These are phyloP conservation scores for Monoplex corrugatus DNA, from an alignment of 2,888 invertebrate genomes.

Conservation along the genomic window DNA sequence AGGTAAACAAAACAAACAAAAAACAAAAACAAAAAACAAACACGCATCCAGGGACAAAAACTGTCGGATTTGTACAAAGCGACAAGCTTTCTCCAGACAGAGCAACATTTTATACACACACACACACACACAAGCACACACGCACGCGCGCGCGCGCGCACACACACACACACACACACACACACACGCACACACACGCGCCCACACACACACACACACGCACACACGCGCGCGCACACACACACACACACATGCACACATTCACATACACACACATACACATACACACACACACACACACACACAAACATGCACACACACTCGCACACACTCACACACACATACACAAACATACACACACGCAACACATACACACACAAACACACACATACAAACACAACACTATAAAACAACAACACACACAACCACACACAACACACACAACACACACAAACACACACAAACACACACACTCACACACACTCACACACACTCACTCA, in stretches of 20 bases:
- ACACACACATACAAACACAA: too few species aligned
- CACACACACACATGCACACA: neutral
- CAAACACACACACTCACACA: neutral
- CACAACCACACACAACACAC: neutral
- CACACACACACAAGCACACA: too few species aligned
- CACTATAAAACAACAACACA: too few species aligned
- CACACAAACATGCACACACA: neutral
- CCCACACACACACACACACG: neutral
- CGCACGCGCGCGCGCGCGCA: too few species aligned
- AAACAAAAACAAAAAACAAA: too few species aligned
- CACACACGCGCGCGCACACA: too few species aligned
- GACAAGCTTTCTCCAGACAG: too few species aligned
- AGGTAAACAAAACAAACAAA: too few species aligned
- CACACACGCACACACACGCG: neutral
- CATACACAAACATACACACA: neutral
- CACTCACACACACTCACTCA: neutral
- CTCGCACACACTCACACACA: neutral
- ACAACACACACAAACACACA: neutral
- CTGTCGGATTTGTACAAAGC: too few species aligned
- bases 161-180: slow-evolving; percentile 1
- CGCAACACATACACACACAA: neutral
- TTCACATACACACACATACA: neutral
- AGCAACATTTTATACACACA: too few species aligned
- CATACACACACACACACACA: too few species aligned
- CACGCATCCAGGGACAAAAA: too few species aligned